Evolutionary conservation across 2,888 invertebrate genomes (phyloP).

Genomic region (Sphinx pinastri): DNA sequence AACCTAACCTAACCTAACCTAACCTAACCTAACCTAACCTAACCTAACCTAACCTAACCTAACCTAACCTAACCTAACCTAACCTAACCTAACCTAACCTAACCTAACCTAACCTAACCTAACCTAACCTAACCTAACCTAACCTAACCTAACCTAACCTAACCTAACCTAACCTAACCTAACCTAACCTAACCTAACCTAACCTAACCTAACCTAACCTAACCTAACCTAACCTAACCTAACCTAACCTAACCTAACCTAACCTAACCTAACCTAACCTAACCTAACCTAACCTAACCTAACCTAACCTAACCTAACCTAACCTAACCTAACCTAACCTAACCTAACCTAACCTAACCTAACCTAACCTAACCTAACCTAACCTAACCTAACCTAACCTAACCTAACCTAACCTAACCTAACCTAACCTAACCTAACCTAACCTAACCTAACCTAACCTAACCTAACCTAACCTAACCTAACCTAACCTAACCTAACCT

Average conservation of each 20-base stretch:
- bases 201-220: slow-evolving; percentile 5
- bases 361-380: slow-evolving; percentile 5
- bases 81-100: no score
- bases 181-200: slow-evolving; percentile 5
- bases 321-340: slow-evolving; percentile 5
- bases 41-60: slow-evolving; percentile 5
- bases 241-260: slow-evolving; percentile 5
- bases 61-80: no score
- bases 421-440: slow-evolving; percentile 5
- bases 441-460: slow-evolving; percentile 5
- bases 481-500: slow-evolving; percentile 5
- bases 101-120: slow-evolving; percentile 5
- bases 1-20: slow-evolving; percentile 32
- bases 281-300: slow-evolving; percentile 5
- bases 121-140: slow-evolving; percentile 5
- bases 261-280: slow-evolving; percentile 5
- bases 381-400: slow-evolving; percentile 5
- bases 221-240: slow-evolving; percentile 5
- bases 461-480: slow-evolving; percentile 5
- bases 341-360: slow-evolving; percentile 5
- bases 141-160: slow-evolving; percentile 5
- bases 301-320: slow-evolving; percentile 5
- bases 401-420: slow-evolving; percentile 5
- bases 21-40: slow-evolving; percentile 31
- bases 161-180: slow-evolving; percentile 5